These are phyloP conservation scores for Scrobipalpa atriplicella DNA, from an alignment of 2,888 invertebrate genomes.

Conservation along the genomic window DNA sequence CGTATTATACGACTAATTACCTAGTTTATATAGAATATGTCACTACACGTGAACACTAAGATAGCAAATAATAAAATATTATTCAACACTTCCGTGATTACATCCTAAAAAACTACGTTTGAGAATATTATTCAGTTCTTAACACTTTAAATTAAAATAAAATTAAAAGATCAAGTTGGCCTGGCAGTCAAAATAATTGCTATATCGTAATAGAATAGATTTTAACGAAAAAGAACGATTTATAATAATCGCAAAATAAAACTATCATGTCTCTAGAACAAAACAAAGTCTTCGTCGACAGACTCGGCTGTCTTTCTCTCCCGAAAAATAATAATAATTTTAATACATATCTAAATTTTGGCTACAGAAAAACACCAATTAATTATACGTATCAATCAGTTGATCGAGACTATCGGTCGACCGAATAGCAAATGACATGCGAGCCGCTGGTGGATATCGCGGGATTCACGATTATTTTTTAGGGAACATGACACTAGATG, in stretches of 20 bases:
- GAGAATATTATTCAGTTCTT: conserved; percentile 33
- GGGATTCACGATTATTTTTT: not conserved
- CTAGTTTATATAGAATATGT: conserved; percentile 14
- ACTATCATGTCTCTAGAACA: conserved; percentile 36
- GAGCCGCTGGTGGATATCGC: not conserved
- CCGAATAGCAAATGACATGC: not conserved
- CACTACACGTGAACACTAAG: conserved; percentile 20
- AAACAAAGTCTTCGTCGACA: conserved; percentile 19
- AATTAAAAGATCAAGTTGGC: conserved; percentile 49
- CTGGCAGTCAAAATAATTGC: conserved; percentile 35
- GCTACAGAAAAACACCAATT: conserved; percentile 40
- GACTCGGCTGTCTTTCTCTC: conserved; percentile 24
- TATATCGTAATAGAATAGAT: conserved; percentile 34
- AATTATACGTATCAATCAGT: conserved; percentile 45
- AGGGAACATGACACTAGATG: not conserved
- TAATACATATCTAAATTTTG: conserved; percentile 62
- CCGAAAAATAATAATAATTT: conserved; percentile 39
- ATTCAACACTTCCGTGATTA: conserved; percentile 27
- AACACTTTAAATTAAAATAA: conserved; percentile 28
- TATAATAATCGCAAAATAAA: conserved; percentile 38
- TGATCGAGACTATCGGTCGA: conserved; percentile 26
- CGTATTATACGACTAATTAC: conserved; percentile 19
- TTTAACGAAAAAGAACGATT: conserved; percentile 34
- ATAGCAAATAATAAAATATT: conserved; percentile 27
- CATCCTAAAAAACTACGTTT: conserved; percentile 29